Conservation (phyloP, 2,888 invertebrate genomes). For the Sthenelais limicola region DNA sequence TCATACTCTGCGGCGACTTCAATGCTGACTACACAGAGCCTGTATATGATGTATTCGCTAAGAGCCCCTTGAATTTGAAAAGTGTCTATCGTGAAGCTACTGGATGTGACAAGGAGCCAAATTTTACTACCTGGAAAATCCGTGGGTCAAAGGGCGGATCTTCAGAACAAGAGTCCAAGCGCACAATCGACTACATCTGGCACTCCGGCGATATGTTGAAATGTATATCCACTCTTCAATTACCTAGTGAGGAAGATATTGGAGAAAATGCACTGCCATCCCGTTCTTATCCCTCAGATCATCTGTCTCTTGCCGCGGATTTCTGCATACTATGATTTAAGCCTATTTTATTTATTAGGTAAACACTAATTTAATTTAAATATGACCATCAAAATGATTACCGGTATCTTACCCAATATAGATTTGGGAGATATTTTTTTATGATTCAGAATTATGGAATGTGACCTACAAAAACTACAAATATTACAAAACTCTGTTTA, state of each 20-base stretch:
- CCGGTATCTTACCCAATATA: too few species aligned
- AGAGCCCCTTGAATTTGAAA: constrained; percentile 56
- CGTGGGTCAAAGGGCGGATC: constrained; percentile 74
- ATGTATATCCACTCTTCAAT: constrained; percentile 76
- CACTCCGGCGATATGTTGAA: constrained; percentile 74
- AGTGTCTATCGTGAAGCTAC: constrained; percentile 69
- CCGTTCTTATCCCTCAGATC: constrained; percentile 82
- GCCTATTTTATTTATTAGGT: too few species aligned
- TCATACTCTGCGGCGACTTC: constrained; percentile 83
- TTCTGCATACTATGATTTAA: too few species aligned
- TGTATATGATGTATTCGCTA: constrained; percentile 77
- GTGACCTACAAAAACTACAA: too few species aligned
- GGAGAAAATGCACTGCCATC: constrained; percentile 81
- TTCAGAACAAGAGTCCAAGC: constrained; percentile 78
- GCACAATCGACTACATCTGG: constrained; percentile 81
- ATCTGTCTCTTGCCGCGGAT: constrained; percentile 78
- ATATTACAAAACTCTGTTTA: too few species aligned
- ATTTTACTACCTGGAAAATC: constrained; percentile 84
- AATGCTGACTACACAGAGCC: constrained; percentile 84
- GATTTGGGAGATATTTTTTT: too few species aligned
- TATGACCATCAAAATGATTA: too few species aligned
- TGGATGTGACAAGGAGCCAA: constrained; percentile 76
- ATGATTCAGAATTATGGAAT: too few species aligned
- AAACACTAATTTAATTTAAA: too few species aligned
- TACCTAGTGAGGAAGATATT: constrained; percentile 80